These are phyloP conservation scores for Acromyrmex charruanus DNA, from an alignment of 1,140 invertebrate genomes.

Conservation along the genomic window DNA sequence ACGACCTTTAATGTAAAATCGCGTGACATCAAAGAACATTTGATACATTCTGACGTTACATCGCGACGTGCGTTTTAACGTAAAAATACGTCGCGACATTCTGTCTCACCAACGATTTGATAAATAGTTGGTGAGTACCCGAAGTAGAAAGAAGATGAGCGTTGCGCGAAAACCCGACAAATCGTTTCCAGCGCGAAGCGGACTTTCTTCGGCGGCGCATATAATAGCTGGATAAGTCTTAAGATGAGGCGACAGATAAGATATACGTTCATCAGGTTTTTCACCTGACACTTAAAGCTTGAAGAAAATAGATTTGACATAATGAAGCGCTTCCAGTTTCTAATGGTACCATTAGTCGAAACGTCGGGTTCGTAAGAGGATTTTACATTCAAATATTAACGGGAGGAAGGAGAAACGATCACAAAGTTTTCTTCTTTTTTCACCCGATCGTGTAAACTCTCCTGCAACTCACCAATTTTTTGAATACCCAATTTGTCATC, in stretches of 20 bases:
- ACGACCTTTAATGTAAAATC: not conserved
- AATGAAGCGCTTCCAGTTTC: slow-evolving; percentile 41
- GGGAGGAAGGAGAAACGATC: slow-evolving; percentile 9
- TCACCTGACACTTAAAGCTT: not conserved
- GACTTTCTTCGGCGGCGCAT: slow-evolving; percentile 29
- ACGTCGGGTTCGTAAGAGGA: slow-evolving; percentile 33
- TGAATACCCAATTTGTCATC: slow-evolving; percentile 42
- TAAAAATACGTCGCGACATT: slow-evolving; percentile 45
- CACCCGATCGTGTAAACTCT: slow-evolving; percentile 15
- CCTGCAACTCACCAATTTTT: slow-evolving; percentile 17
- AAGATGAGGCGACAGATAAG: not conserved
- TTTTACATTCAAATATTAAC: slow-evolving; percentile 65
- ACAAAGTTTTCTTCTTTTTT: not conserved
- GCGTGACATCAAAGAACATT: slow-evolving; percentile 6
- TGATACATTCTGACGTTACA: slow-evolving; percentile 36
- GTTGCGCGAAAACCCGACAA: slow-evolving; percentile 25
- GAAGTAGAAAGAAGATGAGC: not conserved
- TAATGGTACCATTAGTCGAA: slow-evolving; percentile 49
- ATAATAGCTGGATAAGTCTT: slow-evolving; percentile 54
- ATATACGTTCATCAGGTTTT: slow-evolving; percentile 31
- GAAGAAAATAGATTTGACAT: slow-evolving; percentile 51
- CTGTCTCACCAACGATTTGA: slow-evolving; percentile 39
- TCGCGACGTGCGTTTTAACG: slow-evolving; percentile 19
- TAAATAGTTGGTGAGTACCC: slow-evolving; percentile 14
- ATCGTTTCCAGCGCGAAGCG: not conserved